Evolutionary conservation across 37 sponge, comb jelly and placozoan species (phyloP).

Genomic region (Ephydatia muelleri): DNA sequence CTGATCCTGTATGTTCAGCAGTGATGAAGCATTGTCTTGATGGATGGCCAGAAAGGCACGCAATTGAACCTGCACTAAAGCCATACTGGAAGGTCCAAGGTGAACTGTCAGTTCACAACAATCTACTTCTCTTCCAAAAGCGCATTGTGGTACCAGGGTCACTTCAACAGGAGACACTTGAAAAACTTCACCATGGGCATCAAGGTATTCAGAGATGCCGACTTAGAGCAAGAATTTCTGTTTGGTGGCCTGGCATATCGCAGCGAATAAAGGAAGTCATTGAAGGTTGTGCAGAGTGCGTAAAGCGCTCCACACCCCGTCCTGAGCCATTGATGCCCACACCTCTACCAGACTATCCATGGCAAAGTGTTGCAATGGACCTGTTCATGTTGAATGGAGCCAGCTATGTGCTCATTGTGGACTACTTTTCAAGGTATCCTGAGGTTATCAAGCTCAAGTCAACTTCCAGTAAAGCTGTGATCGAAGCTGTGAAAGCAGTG

Average conservation of each 20-base stretch:
- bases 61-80: too few relatives aligned
- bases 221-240: neutral
- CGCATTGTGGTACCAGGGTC: constrained; percentile 15
- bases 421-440: constrained; percentile 55
- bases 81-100: constrained; percentile 12
- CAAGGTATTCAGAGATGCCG: constrained; percentile 15
- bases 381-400: constrained; percentile 27
- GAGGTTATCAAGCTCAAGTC: constrained; percentile 18
- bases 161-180: neutral
- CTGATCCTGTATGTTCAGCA: constrained; percentile 3
- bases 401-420: constrained; percentile 21
- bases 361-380: constrained; percentile 53
- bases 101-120: neutral
- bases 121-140: neutral
- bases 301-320: neutral
- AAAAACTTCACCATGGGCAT: constrained; percentile 14
- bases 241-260: constrained; percentile 57
- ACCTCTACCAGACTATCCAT: constrained; percentile 43
- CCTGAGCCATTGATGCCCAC: constrained; percentile 31
- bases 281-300: constrained; percentile 7
- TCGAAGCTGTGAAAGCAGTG: constrained; percentile 20
- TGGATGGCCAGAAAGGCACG: neutral
- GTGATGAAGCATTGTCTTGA: neutral
- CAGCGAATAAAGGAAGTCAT: constrained; percentile 12
- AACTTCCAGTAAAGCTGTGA: constrained; percentile 19